Percentiles rank a stretch among this genome's conserved stretches.
phyloP scores from a whole-genome alignment of 2,888 invertebrate genomes.

The Coremacera marginata region DNA sequence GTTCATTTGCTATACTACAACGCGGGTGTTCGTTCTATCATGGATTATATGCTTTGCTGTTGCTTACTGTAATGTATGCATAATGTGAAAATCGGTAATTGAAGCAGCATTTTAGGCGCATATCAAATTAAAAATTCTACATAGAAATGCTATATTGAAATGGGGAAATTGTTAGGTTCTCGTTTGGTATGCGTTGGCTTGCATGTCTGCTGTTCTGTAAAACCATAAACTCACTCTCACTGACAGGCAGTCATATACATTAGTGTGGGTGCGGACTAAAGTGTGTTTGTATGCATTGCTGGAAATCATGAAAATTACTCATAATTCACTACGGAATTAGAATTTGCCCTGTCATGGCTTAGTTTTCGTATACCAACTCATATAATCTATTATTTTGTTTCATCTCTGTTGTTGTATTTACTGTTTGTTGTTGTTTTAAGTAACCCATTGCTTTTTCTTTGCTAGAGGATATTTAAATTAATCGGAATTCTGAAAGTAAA shows the following conservation, averaged over 20 bases:
- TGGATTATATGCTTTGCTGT: background rate
- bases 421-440: background rate
- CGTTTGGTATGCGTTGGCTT: too few species aligned
- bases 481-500: background rate
- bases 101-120: constrained; percentile 22
- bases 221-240: too few species aligned
- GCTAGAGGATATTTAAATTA: background rate
- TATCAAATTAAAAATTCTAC: constrained; percentile 21
- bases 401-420: background rate
- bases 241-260: background rate
- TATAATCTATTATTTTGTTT: too few species aligned
- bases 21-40: too few species aligned
- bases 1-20: background rate
- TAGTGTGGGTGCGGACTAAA: background rate
- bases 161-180: background rate
- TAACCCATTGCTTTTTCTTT: constrained; percentile 4
- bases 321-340: constrained; percentile 13
- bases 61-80: background rate
- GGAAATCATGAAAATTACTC: constrained; percentile 13
- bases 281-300: constrained; percentile 1
- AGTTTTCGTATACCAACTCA: background rate
- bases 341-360: background rate
- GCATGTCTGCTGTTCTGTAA: too few species aligned
- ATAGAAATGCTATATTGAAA: background rate
- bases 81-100: constrained; percentile 19